Evolutionary conservation across 2,888 invertebrate species (phyloP).

Genomic region (Parthenolecanium corni): DNA sequence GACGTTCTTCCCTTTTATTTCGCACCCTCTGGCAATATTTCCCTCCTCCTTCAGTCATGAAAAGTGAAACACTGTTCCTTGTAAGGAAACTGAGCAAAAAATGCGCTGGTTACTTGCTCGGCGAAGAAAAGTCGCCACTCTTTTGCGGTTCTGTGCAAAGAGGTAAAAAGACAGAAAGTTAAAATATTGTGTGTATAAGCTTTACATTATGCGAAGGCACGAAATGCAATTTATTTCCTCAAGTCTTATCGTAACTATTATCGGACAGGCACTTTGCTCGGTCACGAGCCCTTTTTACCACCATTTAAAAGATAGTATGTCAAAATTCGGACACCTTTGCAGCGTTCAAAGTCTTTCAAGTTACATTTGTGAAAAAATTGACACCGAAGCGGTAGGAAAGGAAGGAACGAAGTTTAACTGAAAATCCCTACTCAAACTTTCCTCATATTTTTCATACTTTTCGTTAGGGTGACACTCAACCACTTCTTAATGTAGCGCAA

Average conservation of each 20-base stretch:
- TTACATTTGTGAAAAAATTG: not conserved
- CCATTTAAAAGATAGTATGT: conserved; percentile 22
- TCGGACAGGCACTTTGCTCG: conserved; percentile 8
- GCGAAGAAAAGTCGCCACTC: no score
- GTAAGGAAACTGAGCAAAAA: no score
- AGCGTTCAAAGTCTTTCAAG: no score
- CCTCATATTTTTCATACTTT: no score
- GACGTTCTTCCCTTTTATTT: not conserved
- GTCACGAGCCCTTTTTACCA: conserved; percentile 14
- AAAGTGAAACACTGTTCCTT: no score
- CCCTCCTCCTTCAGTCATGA: no score
- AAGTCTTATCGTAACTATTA: conserved; percentile 31
- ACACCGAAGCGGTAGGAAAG: not conserved
- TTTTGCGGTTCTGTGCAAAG: not conserved
- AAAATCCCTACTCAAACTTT: no score
- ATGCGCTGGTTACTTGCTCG: no score
- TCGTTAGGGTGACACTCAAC: no score
- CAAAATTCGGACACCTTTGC: conserved; percentile 19
- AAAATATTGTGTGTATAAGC: conserved; percentile 10
- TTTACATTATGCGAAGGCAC: conserved; percentile 33
- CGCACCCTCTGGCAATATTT: not conserved
- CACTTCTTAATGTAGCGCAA: no score
- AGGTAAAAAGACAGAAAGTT: not conserved
- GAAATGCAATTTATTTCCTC: conserved; percentile 33
- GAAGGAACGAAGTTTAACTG: no score